phyloP scores from a whole-genome alignment of 2,888 invertebrate genomes.

The Gasteruption jaculator region DNA sequence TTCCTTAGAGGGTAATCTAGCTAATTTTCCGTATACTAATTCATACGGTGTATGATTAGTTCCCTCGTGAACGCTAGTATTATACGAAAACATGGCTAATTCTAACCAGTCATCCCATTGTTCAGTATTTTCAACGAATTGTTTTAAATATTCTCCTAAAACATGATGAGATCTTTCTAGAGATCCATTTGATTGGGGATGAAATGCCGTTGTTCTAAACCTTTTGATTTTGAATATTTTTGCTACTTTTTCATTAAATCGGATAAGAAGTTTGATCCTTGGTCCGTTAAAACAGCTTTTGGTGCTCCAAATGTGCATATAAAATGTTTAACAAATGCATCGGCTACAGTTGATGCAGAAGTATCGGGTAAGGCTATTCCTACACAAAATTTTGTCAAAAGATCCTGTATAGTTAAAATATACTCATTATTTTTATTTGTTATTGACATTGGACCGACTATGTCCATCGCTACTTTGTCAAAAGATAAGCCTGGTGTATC shows the following conservation, averaged over 20 bases:
- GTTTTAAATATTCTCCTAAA: conserved; percentile 21
- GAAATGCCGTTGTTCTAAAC: conserved; percentile 17
- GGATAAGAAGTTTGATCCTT: conserved; percentile 25
- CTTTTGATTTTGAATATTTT: conserved; percentile 24
- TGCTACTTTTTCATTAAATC: conserved; percentile 17
- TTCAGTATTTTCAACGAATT: conserved; percentile 14
- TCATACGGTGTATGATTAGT: conserved; percentile 21
- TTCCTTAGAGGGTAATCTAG: conserved; percentile 16
- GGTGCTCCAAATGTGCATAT: conserved; percentile 24
- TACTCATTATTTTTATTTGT: conserved; percentile 27
- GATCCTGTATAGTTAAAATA: conserved; percentile 20
- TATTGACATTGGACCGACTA: conserved; percentile 20
- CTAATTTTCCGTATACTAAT: conserved; percentile 17
- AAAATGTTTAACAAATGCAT: conserved; percentile 22
- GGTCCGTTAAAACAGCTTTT: conserved; percentile 23
- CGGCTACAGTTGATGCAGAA: conserved; percentile 18
- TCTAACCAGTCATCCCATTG: conserved; percentile 25
- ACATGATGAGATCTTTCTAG: conserved; percentile 19
- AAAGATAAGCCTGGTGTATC: too few species aligned
- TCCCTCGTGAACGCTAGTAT: conserved; percentile 18
- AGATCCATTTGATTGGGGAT: conserved; percentile 18
- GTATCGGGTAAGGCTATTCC: conserved; percentile 14
- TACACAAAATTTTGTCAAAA: conserved; percentile 17
- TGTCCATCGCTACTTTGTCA: conserved; percentile 19
- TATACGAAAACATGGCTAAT: conserved; percentile 20